Conservation (phyloP, 2,888 invertebrate species). For the Microchrysa polita region DNA sequence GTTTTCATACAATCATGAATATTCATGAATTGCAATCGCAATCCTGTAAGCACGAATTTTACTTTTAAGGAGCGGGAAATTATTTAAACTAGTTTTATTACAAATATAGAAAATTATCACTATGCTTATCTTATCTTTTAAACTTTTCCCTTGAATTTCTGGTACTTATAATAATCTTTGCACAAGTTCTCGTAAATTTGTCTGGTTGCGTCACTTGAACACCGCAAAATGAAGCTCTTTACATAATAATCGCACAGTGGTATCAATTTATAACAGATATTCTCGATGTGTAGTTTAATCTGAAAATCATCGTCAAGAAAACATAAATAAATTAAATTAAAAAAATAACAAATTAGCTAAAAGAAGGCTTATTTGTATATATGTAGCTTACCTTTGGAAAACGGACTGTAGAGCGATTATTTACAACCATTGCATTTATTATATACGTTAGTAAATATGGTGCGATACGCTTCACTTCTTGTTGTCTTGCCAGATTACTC, state of each 20-base stretch:
- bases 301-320: constrained; percentile 51
- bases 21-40: too few species aligned
- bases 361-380: not conserved
- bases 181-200: constrained; percentile 59
- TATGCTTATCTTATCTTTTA: constrained; percentile 50
- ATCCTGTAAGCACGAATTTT: too few species aligned
- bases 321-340: constrained; percentile 13
- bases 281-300: constrained; percentile 62
- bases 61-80: too few species aligned
- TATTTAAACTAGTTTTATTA: too few species aligned
- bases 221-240: constrained; percentile 60
- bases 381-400: constrained; percentile 60
- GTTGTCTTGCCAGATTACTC: constrained; percentile 56
- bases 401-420: constrained; percentile 60
- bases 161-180: constrained; percentile 62
- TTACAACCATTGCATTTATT: constrained; percentile 60
- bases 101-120: not conserved
- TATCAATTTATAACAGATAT: constrained; percentile 61
- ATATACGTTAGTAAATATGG: constrained; percentile 60
- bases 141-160: constrained; percentile 63
- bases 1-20: too few species aligned
- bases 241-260: constrained; percentile 62
- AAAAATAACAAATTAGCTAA: too few species aligned
- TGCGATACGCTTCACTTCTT: constrained; percentile 61
- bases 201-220: constrained; percentile 61